phyloP scores from a whole-genome alignment of 1,140 invertebrate genomes.

The Zaprionus taronus region DNA sequence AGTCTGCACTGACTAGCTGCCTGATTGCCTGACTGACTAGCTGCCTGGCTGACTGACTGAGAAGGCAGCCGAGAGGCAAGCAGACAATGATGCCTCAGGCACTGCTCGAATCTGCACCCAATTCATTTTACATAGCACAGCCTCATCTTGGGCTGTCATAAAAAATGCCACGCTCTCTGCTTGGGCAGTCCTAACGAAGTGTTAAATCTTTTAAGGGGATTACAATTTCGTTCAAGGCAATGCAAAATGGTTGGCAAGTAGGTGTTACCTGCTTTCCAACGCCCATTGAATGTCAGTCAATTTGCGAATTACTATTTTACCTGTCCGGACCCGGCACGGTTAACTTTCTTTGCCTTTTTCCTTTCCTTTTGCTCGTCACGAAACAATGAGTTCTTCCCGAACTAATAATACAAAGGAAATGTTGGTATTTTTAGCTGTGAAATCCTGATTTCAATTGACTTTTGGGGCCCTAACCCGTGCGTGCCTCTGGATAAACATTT shows the following conservation, averaged over 20 bases:
- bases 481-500: background rate
- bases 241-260: conserved; percentile 41
- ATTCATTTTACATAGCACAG: background rate
- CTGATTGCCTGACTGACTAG: background rate
- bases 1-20: background rate
- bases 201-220: conserved; percentile 57
- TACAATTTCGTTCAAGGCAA: conserved; percentile 39
- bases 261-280: conserved; percentile 52
- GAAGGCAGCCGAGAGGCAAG: background rate
- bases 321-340: conserved; percentile 34
- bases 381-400: conserved; percentile 17
- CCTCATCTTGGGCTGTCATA: background rate
- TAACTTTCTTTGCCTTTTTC: conserved; percentile 9
- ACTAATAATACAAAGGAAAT: conserved; percentile 23
- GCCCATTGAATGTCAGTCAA: conserved; percentile 71
- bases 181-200: conserved; percentile 43
- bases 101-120: background rate
- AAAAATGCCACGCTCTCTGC: background rate
- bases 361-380: conserved; percentile 16
- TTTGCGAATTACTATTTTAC: conserved; percentile 73
- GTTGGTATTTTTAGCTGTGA: background rate
- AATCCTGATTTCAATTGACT: background rate
- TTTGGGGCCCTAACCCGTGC: background rate
- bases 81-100: background rate
- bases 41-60: background rate